These are phyloP conservation scores for Xanthorhoe spadicearia DNA, from an alignment of 2,888 invertebrate genomes.

Conservation along the genomic window DNA sequence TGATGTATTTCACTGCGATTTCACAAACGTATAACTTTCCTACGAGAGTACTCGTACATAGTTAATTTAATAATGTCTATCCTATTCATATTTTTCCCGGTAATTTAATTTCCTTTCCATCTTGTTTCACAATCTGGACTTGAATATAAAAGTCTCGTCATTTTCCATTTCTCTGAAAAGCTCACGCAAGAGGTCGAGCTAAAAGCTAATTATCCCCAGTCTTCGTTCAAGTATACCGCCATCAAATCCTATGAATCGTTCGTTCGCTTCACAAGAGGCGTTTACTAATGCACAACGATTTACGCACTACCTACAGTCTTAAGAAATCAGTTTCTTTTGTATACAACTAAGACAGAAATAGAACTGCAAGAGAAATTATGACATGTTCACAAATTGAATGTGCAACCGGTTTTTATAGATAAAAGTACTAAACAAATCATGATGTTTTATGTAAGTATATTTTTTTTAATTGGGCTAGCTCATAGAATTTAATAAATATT, in stretches of 20 bases:
- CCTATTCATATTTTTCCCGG: background rate
- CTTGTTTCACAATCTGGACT: conserved; percentile 17
- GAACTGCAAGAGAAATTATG: too few species aligned
- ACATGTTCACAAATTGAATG: too few species aligned
- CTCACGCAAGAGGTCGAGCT: conserved; percentile 49
- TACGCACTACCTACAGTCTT: background rate
- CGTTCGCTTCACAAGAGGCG: conserved; percentile 49
- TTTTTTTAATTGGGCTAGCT: too few species aligned
- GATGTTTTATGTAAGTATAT: too few species aligned
- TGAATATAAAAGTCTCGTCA: conserved; percentile 20
- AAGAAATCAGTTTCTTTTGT: too few species aligned
- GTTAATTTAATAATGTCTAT: background rate
- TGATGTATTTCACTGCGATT: background rate
- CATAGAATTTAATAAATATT: too few species aligned
- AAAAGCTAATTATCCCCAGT: conserved; percentile 71
- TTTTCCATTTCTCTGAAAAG: conserved; percentile 38
- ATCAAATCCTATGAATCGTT: conserved; percentile 75
- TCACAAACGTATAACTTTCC: background rate
- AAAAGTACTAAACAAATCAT: too few species aligned
- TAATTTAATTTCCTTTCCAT: conserved; percentile 9
- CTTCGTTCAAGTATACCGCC: conserved; percentile 64
- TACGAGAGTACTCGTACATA: background rate
- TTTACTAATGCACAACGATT: background rate
- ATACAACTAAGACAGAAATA: too few species aligned
- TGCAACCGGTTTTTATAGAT: too few species aligned